Percentiles rank a stretch among this genome's conserved stretches.
phyloP scores from a whole-genome alignment of 2,113 vertebrate species.

The Pomatorhinus ruficollis region DNA sequence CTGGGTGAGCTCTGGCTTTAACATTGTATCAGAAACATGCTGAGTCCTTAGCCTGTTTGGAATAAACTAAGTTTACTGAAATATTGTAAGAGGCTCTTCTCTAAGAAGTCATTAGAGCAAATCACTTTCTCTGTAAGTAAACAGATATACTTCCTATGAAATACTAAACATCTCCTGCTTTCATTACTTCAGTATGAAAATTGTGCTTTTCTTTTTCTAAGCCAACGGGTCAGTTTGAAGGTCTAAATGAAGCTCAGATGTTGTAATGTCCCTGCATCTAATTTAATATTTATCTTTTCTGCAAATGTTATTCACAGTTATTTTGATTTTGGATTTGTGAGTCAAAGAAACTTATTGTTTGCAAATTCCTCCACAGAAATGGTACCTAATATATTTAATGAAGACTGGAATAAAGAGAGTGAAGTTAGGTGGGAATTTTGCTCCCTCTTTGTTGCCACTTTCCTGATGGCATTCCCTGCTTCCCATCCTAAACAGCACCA shows the following conservation, averaged over 20 bases:
- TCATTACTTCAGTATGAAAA: neutral
- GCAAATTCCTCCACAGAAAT: neutral
- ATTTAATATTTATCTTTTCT: neutral
- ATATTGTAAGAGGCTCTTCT: neutral
- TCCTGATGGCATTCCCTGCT: neutral
- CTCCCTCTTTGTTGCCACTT: neutral
- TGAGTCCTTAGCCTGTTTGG: neutral
- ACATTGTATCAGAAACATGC: neutral
- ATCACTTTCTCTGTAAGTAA: neutral
- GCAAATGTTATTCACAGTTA: neutral
- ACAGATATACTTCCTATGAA: neutral
- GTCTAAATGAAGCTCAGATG: neutral
- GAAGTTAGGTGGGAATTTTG: neutral
- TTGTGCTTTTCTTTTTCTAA: neutral
- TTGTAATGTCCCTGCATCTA: neutral
- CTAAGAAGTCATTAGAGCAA: neutral
- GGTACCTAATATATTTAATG: neutral
- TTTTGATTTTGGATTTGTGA: neutral
- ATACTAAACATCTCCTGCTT: neutral
- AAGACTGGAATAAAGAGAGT: neutral
- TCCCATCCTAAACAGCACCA: neutral
- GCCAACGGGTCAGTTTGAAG: neutral
- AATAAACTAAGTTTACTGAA: neutral
- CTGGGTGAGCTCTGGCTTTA: neutral
- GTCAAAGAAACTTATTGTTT: neutral